Conservation (phyloP, 30 jellyfish, hydroid and myxozoan species). For the Aurelia coerulea region DNA sequence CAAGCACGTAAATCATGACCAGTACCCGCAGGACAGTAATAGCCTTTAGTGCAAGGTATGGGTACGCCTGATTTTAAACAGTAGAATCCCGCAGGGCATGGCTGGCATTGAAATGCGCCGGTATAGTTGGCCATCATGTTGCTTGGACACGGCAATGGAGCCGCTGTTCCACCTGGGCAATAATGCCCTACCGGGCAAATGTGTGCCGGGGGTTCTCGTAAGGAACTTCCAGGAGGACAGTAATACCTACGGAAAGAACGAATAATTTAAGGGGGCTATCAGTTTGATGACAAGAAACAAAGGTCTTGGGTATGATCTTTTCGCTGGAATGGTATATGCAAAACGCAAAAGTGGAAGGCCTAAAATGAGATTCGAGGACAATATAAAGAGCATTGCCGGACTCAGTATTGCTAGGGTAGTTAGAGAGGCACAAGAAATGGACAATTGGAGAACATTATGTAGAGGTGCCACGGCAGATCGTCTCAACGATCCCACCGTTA, state of each 20-base stretch:
- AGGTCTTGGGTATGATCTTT: no score
- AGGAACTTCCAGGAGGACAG: slow-evolving; percentile 92
- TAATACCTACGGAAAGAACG: slow-evolving; percentile 59
- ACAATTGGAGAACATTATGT: no score
- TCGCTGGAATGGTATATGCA: no score
- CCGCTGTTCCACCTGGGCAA: slow-evolving; percentile 97
- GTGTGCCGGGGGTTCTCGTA: slow-evolving; percentile 78
- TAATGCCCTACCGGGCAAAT: slow-evolving; percentile 89
- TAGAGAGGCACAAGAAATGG: no score
- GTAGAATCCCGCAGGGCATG: slow-evolving; percentile 98
- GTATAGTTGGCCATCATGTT: slow-evolving; percentile 94
- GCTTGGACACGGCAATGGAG: slow-evolving; percentile 96
- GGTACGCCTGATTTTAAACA: slow-evolving; percentile 92
- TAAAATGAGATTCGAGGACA: no score
- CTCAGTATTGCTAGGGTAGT: no score
- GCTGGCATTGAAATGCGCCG: slow-evolving; percentile 86
- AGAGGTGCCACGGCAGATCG: no score
- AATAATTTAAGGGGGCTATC: neutral
- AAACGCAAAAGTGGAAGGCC: no score
- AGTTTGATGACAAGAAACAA: no score
- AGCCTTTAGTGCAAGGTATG: slow-evolving; percentile 82
- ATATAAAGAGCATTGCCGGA: no score
- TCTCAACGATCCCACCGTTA: no score
- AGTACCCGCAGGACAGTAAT: slow-evolving; percentile 98
- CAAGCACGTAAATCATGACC: slow-evolving; percentile 93